phyloP scores from a whole-genome alignment of 2,888 invertebrate genomes.

The Cryptophagus acutangulus region DNA sequence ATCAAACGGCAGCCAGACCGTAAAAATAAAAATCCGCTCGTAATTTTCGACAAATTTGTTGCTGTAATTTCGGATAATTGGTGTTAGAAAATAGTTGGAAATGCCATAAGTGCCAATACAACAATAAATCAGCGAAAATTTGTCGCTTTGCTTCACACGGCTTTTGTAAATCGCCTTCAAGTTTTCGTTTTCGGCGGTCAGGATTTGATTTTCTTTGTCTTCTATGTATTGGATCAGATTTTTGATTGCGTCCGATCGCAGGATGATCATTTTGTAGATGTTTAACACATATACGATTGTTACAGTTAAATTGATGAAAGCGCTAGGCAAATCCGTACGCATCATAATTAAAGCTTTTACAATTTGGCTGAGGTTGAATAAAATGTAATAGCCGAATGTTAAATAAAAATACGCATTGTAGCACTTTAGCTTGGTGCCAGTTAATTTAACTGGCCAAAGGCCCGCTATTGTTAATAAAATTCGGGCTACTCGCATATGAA shows the following conservation, averaged over 20 bases:
- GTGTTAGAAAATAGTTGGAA: not conserved
- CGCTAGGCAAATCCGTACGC: constrained; percentile 7
- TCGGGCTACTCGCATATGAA: constrained; percentile 15
- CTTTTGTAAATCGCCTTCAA: not conserved
- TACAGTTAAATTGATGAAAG: constrained; percentile 8
- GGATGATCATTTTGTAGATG: constrained; percentile 15
- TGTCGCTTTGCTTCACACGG: not conserved
- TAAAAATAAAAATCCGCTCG: not conserved
- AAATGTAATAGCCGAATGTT: constrained; percentile 9
- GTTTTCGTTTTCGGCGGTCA: not conserved
- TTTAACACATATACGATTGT: constrained; percentile 12
- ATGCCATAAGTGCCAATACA: not conserved
- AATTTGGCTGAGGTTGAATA: constrained; percentile 7
- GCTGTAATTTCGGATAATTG: not conserved
- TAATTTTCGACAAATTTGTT: no score
- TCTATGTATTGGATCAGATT: constrained; percentile 10
- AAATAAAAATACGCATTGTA: constrained; percentile 13
- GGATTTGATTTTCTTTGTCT: not conserved
- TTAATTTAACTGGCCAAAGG: constrained; percentile 9
- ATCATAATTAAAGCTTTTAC: constrained; percentile 7
- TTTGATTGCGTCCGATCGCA: constrained; percentile 7
- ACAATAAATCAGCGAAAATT: not conserved
- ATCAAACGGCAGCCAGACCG: constrained; percentile 1
- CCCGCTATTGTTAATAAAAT: constrained; percentile 9
- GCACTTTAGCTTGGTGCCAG: constrained; percentile 8